Evolutionary conservation across 1,140 invertebrate species (phyloP).

Genomic region (Drosophila subpulchrella): DNA sequence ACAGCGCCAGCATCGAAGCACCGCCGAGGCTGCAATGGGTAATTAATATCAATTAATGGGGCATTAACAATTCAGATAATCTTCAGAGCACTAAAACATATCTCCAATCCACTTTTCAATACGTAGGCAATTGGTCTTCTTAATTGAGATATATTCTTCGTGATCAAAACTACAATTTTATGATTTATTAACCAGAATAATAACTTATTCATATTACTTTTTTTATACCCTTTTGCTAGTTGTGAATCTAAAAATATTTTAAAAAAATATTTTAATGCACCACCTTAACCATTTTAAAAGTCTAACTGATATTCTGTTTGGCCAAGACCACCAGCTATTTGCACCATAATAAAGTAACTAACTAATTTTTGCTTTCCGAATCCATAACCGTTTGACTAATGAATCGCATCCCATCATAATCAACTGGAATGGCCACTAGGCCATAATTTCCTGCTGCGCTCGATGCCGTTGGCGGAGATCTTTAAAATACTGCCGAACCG

Average conservation of each 20-base stretch:
- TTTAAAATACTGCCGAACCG: constrained; percentile 61
- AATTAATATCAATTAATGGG: neutral
- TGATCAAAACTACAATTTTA: too few species aligned
- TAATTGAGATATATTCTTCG: neutral
- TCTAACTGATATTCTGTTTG: neutral
- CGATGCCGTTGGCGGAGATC: constrained; percentile 45
- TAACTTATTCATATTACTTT: too few species aligned
- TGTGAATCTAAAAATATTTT: too few species aligned
- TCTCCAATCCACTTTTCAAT: neutral
- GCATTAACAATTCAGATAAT: neutral
- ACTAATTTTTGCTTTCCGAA: constrained; percentile 14
- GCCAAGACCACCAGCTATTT: neutral
- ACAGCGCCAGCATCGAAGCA: constrained; percentile 82
- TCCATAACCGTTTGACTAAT: constrained; percentile 35
- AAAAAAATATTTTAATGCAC: too few species aligned
- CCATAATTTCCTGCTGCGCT: constrained; percentile 52
- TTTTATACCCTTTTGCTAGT: too few species aligned
- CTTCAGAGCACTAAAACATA: neutral
- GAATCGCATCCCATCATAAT: constrained; percentile 35
- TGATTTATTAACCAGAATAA: too few species aligned
- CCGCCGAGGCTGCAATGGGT: constrained; percentile 59
- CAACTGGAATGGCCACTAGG: constrained; percentile 24
- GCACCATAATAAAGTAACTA: constrained; percentile 25
- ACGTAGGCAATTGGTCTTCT: neutral
- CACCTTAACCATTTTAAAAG: too few species aligned